These are phyloP conservation scores for Agrilus planipennis DNA, from an alignment of 1,140 invertebrate genomes.

Conservation along the genomic window DNA sequence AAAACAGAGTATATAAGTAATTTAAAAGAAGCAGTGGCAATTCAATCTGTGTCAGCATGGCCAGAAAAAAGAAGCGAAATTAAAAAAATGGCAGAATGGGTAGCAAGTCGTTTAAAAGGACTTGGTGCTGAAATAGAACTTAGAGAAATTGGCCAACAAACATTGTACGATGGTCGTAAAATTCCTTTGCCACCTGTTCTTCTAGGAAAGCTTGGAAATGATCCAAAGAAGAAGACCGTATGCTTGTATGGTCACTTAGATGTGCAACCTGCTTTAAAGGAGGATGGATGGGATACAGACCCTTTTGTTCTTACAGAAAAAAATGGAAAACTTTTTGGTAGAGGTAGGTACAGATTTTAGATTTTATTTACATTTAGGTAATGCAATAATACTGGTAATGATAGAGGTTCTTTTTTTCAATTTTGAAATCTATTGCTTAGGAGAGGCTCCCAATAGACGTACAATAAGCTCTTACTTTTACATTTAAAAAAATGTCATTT, in stretches of 20 bases:
- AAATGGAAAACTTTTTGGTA: conserved; percentile 82
- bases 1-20: conserved; percentile 64
- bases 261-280: conserved; percentile 85
- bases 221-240: conserved; percentile 81
- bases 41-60: conserved; percentile 91
- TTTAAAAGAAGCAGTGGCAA: conserved; percentile 78
- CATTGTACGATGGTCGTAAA: conserved; percentile 55
- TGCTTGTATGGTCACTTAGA: conserved; percentile 96
- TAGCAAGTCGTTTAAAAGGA: conserved; percentile 55
- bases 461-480: too few relatives aligned
- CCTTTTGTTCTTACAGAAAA: conserved; percentile 84
- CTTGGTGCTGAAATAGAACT: conserved; percentile 67
- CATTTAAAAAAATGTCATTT: too few relatives aligned
- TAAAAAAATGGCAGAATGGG: conserved; percentile 70
- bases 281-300: conserved; percentile 93
- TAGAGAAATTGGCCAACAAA: conserved; percentile 69
- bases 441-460: too few relatives aligned
- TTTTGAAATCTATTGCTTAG: too few relatives aligned
- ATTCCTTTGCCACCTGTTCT: conserved; percentile 80
- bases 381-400: too few relatives aligned
- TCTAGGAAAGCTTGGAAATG: conserved; percentile 71
- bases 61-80: conserved; percentile 66
- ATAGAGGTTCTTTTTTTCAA: too few relatives aligned
- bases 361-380: too few relatives aligned
- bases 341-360: too few relatives aligned